Conservation (phyloP, 2,113 vertebrate species). For the Callipepla californica region DNA sequence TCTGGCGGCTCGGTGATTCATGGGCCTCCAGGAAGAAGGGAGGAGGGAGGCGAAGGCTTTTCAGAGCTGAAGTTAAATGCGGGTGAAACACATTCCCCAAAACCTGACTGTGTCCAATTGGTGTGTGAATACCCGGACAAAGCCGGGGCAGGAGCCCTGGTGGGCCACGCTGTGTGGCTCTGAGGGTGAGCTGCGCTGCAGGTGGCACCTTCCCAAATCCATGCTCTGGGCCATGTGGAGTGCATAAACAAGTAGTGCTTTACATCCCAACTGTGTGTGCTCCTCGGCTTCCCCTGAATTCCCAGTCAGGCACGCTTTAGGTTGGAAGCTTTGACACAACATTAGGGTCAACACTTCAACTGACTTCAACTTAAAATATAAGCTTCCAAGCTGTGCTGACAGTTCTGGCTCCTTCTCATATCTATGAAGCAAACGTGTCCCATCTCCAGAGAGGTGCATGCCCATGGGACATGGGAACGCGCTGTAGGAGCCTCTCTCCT, state of each 20-base stretch:
- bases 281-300: background rate
- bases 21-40: constrained; percentile 71
- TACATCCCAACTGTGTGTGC: background rate
- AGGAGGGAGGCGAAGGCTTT: constrained; percentile 57
- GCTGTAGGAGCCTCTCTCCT: background rate
- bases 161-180: background rate
- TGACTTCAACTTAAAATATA: background rate
- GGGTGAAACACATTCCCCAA: constrained; percentile 62
- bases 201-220: background rate
- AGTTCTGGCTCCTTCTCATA: background rate
- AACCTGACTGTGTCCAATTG: constrained; percentile 29
- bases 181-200: rapidly evolving
- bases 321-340: background rate
- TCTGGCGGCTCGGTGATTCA: constrained; percentile 73
- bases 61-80: constrained; percentile 57
- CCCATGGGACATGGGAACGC: background rate
- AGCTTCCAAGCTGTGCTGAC: background rate
- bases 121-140: constrained; percentile 31
- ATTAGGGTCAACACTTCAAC: background rate
- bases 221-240: background rate
- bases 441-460: background rate
- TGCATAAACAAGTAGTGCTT: background rate
- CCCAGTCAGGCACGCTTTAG: background rate
- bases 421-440: rapidly evolving
- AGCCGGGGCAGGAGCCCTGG: constrained; percentile 22